Percentiles rank a stretch among this genome's conserved stretches.
Evolutionary conservation across 2,797 vertebrate genomes (phyloP).

Genomic region (Glyptemys insculpta): DNA sequence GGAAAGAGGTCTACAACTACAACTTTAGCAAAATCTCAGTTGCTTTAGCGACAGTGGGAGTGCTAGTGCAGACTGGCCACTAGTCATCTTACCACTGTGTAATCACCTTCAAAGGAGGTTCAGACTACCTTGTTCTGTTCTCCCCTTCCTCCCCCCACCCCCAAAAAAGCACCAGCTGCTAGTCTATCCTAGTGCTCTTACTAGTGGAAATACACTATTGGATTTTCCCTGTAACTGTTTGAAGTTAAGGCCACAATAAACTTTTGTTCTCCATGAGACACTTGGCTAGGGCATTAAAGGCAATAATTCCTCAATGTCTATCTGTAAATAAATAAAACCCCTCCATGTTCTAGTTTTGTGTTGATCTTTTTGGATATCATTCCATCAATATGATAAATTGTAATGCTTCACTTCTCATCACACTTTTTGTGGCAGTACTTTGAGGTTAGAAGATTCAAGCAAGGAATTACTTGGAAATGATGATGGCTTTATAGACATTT

Average conservation of each 20-base stretch:
- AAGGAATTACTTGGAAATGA: neutral
- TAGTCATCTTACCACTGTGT: neutral
- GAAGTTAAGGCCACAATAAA: neutral
- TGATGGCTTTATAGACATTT: neutral
- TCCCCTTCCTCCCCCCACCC: too few species aligned
- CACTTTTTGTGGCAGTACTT: neutral
- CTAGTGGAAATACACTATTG: accelerated
- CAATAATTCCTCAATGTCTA: neutral
- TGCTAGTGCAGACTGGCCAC: accelerated
- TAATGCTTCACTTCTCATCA: neutral
- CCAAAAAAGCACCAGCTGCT: neutral
- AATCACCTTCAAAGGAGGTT: neutral
- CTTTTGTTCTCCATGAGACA: neutral
- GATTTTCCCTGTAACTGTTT: neutral
- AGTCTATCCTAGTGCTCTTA: accelerated
- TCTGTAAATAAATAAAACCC: neutral
- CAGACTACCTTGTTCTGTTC: neutral
- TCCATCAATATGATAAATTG: neutral
- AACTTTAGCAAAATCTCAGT: neutral
- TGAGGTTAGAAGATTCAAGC: neutral
- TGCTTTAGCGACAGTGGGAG: neutral
- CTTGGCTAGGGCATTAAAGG: accelerated
- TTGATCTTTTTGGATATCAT: neutral
- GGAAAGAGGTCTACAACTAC: neutral
- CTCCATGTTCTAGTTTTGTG: neutral